Conservation (phyloP, 1,140 invertebrate genomes). For the Acromyrmex charruanus region DNA sequence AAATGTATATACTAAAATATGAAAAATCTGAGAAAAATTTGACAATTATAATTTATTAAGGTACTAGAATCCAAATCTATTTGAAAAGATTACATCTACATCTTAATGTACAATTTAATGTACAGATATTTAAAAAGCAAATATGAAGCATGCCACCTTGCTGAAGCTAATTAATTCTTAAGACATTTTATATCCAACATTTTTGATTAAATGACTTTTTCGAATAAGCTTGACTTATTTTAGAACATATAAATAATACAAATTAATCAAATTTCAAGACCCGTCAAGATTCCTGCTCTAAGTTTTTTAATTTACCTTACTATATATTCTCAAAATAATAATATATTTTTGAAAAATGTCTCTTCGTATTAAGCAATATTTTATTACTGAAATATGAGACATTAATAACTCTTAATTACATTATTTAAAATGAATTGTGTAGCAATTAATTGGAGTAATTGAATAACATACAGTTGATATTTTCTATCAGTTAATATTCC, state of each 20-base stretch:
- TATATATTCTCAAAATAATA: slow-evolving; percentile 33
- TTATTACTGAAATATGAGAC: not conserved
- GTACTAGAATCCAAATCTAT: not conserved
- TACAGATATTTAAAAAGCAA: not conserved
- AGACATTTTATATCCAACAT: not conserved
- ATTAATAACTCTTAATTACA: slow-evolving; percentile 31
- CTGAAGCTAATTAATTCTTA: not conserved
- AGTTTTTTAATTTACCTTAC: not conserved
- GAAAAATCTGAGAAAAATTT: slow-evolving; percentile 2
- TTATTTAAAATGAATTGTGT: slow-evolving; percentile 56
- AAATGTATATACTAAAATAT: not conserved
- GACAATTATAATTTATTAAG: not conserved
- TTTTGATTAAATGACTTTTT: not conserved
- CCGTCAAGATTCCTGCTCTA: not conserved
- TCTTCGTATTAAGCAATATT: not conserved
- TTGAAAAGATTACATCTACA: not conserved
- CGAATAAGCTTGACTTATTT: not conserved
- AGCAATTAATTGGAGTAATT: not conserved
- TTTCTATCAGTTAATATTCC: not conserved
- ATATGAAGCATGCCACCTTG: not conserved
- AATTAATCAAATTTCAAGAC: not conserved
- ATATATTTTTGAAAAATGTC: not conserved
- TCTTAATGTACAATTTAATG: too few relatives aligned
- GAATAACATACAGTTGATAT: not conserved
- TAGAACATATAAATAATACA: not conserved